These are phyloP conservation scores for Lepilemur septentrionalis DNA, from an alignment of 2,797 vertebrate genomes.

Conservation along the genomic window DNA sequence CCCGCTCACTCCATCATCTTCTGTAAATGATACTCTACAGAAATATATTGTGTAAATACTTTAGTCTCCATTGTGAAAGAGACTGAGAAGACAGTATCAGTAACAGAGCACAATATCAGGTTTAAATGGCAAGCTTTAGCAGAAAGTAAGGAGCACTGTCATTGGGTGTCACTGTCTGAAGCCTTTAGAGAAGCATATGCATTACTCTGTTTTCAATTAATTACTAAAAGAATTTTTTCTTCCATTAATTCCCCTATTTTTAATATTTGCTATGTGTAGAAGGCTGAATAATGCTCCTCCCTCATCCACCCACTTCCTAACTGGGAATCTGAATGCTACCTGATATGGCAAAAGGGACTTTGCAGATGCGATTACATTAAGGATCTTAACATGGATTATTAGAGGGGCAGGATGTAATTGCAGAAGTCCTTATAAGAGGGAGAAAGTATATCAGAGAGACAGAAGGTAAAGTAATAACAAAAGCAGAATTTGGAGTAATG, in stretches of 20 bases:
- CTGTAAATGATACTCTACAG: not conserved
- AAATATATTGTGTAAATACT: not conserved
- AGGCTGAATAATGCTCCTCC: not conserved
- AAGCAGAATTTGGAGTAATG: not conserved
- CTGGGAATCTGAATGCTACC: not conserved
- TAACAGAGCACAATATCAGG: not conserved
- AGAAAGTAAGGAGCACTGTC: not conserved
- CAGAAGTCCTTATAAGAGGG: not conserved
- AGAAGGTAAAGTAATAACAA: too few relatives aligned
- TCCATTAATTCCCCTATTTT: not conserved
- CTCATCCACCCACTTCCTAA: not conserved
- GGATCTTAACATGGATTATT: not conserved
- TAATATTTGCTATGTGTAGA: not conserved
- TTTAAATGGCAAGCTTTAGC: not conserved
- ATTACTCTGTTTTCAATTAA: not conserved
- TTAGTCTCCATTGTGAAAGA: not conserved
- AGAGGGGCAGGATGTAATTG: accelerated
- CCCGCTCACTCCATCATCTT: not conserved
- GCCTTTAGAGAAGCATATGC: not conserved
- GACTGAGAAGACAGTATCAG: too few relatives aligned
- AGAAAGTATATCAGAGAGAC: not conserved
- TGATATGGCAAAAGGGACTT: not conserved
- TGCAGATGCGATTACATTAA: not conserved
- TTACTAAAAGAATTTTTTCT: not conserved
- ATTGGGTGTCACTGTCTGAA: not conserved